Percentiles rank a stretch among this genome's conserved stretches.
These are phyloP conservation scores for Watsonalla binaria DNA, from an alignment of 2,888 invertebrate species.

Conservation along the genomic window DNA sequence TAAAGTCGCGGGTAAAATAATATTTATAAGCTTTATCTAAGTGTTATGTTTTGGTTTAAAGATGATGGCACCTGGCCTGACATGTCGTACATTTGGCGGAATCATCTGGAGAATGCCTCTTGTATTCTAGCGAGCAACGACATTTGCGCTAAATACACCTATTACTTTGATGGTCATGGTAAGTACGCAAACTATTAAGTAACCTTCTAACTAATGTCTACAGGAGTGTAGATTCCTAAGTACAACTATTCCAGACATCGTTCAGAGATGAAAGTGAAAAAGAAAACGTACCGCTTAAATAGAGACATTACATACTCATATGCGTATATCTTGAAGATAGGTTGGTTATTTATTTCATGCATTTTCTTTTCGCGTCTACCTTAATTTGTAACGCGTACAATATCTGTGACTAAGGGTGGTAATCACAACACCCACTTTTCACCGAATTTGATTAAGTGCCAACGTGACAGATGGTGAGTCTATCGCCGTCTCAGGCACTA, in stretches of 20 bases:
- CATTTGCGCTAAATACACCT: constrained; percentile 82
- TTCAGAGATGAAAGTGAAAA: neutral
- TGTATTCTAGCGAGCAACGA: constrained; percentile 79
- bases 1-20: no score
- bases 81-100: constrained; percentile 78
- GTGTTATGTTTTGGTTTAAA: constrained; percentile 36
- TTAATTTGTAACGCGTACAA: no score
- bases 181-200: constrained; percentile 26
- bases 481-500: no score
- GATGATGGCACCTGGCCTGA: constrained; percentile 82
- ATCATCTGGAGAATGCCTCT: constrained; percentile 69
- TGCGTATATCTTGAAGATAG: no score
- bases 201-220: neutral
- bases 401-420: no score
- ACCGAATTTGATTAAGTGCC: no score
- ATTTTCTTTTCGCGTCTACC: no score
- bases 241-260: neutral
- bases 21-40: no score
- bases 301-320: no score
- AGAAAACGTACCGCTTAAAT: neutral
- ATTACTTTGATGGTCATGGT: constrained; percentile 80
- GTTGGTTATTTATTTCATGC: no score
- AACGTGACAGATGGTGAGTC: no score
- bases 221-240: neutral
- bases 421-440: no score